A percentile compares a stretch with the other conserved stretches of the same genome.
Evolutionary conservation across 2,888 invertebrate species (phyloP).

Genomic region (Drosophila tanythrix): DNA sequence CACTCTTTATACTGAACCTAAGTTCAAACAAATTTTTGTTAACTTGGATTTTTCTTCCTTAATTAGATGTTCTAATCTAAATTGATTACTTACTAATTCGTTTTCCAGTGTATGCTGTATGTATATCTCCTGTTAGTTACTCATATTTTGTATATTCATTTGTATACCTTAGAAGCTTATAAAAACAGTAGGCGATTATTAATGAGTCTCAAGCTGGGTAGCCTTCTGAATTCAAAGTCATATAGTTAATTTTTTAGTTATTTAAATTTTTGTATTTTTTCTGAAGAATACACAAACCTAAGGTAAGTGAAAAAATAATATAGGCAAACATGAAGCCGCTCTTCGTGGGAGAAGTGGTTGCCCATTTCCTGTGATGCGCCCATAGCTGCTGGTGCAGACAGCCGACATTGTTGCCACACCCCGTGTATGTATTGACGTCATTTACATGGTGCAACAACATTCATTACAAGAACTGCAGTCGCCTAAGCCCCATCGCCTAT

Average conservation of each 20-base stretch:
- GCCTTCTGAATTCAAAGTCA: background rate
- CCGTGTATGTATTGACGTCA: slow-evolving; percentile 41
- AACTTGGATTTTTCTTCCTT: too few species aligned
- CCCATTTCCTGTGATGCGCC: slow-evolving; percentile 1
- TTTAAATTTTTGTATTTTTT: background rate
- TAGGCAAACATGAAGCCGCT: background rate
- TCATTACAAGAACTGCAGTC: too few species aligned
- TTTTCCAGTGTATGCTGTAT: too few species aligned
- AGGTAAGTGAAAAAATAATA: slow-evolving; percentile 6
- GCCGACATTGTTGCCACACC: slow-evolving; percentile 19
- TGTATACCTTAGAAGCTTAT: background rate
- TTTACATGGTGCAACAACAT: too few species aligned
- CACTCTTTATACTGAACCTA: too few species aligned
- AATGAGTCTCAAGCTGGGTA: background rate
- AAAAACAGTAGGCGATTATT: background rate
- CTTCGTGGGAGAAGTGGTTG: background rate
- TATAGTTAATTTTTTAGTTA: background rate
- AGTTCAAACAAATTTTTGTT: too few species aligned
- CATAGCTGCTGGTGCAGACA: slow-evolving; percentile 6
- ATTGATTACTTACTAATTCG: too few species aligned
- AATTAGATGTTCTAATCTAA: too few species aligned
- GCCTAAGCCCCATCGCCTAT: too few species aligned
- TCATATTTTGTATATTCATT: too few species aligned
- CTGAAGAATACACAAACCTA: background rate
- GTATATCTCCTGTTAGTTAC: too few species aligned